Base-by-base conservation (phyloP, 2,113 vertebrate genomes). In the Charadrius vociferus region DNA sequence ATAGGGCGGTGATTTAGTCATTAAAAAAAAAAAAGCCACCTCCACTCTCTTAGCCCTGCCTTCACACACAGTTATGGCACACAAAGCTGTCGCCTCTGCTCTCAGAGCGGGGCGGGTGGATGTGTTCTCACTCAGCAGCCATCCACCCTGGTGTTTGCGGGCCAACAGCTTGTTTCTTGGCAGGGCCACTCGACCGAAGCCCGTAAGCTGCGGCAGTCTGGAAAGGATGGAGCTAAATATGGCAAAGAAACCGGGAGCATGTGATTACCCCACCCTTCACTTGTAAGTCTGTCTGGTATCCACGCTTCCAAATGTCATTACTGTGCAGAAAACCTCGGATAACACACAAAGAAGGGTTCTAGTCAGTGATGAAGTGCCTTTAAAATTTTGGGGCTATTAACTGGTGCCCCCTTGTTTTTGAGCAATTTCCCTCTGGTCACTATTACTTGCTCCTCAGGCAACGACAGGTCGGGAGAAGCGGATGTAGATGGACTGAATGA, bases 121-220 rank as follows among this genome's bases (percentile, higher is more conserved):
- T 45, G 80, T 49, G 88, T 70, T 95, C 83, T 82, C 93, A 50
- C 43, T 86, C 95, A 91, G 90, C 86, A 96, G 86, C 83, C 93
- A 41, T 96, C 95, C 90, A 66, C 87, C 85, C 93, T n/a, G 73
- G 45, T 50, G 87, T 55, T 7, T 63, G 52, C 3, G 34, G 86
- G 96, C 96, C 91, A 96, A 47, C 70, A 96, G 95, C 95, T 95
- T 96, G 6, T 80, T 72, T 67, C 91, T 96, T 97, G 97, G 97
- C 97, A 96, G 65, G 49, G 65, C 20, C 29, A 0, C 95, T 43
- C 63, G 63, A 67, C 27, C 86, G 52, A 77, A 59, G 82, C 72
- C 94, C 10, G 36, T 91, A 79, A 95, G 82, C 79, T 49, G 39
- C 18, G 34, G 34, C 34, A 74, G 81, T 29, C 90, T 95, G 97